Conservation (phyloP, 1,140 invertebrate genomes). For the Bombus sylvicola region DNA sequence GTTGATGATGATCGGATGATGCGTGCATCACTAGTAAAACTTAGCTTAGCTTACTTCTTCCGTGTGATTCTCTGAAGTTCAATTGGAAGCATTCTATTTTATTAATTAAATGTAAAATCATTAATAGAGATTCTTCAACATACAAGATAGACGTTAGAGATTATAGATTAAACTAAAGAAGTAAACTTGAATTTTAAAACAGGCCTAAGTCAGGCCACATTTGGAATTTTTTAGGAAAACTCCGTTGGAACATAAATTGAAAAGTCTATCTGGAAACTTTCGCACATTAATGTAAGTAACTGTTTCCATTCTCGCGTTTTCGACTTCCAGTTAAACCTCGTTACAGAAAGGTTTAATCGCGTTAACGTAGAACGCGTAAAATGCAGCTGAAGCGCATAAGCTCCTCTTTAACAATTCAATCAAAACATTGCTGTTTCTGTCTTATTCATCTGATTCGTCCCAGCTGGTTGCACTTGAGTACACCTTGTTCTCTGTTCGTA, state of each 20-base stretch:
- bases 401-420: conserved; percentile 11
- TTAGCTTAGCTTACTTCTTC: conserved; percentile 24
- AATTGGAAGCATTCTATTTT: not conserved
- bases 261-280: not conserved
- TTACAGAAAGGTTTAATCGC: conserved; percentile 3
- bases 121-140: not conserved
- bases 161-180: not conserved
- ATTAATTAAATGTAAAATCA: not conserved
- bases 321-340: not conserved
- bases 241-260: not conserved
- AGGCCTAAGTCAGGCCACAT: not conserved
- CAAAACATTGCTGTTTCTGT: not conserved
- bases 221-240: not conserved
- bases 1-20: conserved; percentile 37
- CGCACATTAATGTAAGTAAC: no score
- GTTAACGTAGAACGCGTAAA: conserved; percentile 10
- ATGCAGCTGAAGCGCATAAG: conserved; percentile 40
- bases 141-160: not conserved
- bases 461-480: not conserved
- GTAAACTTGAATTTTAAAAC: not conserved
- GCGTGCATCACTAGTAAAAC: conserved; percentile 34
- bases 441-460: not conserved
- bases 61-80: not conserved
- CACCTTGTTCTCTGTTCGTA: not conserved
- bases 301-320: not conserved